Evolutionary conservation across 1,140 invertebrate genomes (phyloP), one percentile per base, ranked within the genome.

Genomic region (Brachionus sp.): DNA sequence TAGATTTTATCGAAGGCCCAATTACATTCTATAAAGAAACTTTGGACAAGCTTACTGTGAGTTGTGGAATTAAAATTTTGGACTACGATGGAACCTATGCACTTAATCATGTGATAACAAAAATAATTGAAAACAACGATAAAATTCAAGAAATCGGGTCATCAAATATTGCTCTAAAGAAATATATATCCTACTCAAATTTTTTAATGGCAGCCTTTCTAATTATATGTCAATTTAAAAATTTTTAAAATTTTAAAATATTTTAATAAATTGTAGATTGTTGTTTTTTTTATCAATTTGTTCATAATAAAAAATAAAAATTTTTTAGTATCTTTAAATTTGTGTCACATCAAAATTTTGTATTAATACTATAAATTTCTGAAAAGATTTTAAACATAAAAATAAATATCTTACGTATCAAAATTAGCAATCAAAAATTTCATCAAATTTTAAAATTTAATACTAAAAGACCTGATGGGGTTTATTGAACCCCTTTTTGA

Each of bases 51-150:
- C 9, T 75, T 5, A 33, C 19, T 29, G 5, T 39, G 23, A 46
- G n/a, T 13, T 75, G 70, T 75, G 44, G 39, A 10, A 46, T 75
- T 9, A 46, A 75, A 46, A 19, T 75, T 46, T 25, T 46, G 9
- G 70, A 75, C 25, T 50, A 46, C 23, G 70, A 75, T 19, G 39
- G 42, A 44, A 75, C 70, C 5, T 75, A 75, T 46, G 70, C 70
- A 29, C 12, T 75, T 10, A 46, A 75, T 46, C 70, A 75, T 46
- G 10, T 4, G 3, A 25, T n/a, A 25, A 50, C 10, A 33, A 75
- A 75, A 46, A 7, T 25, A 46, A 25, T 46, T 25, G n/a, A 19
- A 73, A 75, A 13, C 23, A 12, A 29, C 44, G 9, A 19, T 25
- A 75, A 46, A 46, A 46, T 25, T 44, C n/a, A 29, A 46, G 39